Base-by-base conservation (phyloP, 2,113 vertebrate species). In the Rhynchopsitta pachyrhyncha region DNA sequence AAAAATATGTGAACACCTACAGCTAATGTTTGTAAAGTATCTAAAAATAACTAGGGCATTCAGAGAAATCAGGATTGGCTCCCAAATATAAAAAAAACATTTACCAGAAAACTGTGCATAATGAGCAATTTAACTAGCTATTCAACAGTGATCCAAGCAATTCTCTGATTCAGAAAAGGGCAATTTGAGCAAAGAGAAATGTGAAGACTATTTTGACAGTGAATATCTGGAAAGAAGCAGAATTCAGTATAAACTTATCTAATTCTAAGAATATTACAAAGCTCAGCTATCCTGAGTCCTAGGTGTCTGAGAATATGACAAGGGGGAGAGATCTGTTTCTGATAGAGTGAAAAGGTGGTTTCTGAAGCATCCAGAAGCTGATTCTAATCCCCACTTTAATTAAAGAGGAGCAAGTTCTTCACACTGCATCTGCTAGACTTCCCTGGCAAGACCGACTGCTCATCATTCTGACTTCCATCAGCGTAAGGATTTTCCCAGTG, bases 371-470 rank as follows among this genome's bases (percentile, higher is more conserved):
- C 79, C 73, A 83, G 75, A 57, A 95, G 70, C 55, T 71, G 82
- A 83, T 39, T 71, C 79, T 88, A 95, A 92, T 78, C 93, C 92
- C 42, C 46, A 41, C 39, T 96, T 95, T 71, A 90, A 95, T 96
- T 92, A 94, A 92, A 95, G 68, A 95, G 88, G 76, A 94, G 82
- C 42, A 63, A 94, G 82, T 94, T 95, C 84, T 91, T 95, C 82
- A 70, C 93, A 80, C 73, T 63, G 70, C 82, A 83, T 94, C 76
- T 92, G 82, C 75, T 77, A 11, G 75, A 50, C 85, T 96, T 91
- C 63, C 60, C 81, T 95, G 91, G 91, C 84, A 92, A 24, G 1
- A 69, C 11, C 83, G 69, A 77, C 79, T 62, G 80, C 91, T 95
- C 85, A 42, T 70, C 55, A 0, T 14, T 63, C 67, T 17, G n/a